Evolutionary conservation across 2,888 invertebrate species (phyloP), one percentile per base, ranked within the genome.

Genomic region (Microplitis deprimator): DNA sequence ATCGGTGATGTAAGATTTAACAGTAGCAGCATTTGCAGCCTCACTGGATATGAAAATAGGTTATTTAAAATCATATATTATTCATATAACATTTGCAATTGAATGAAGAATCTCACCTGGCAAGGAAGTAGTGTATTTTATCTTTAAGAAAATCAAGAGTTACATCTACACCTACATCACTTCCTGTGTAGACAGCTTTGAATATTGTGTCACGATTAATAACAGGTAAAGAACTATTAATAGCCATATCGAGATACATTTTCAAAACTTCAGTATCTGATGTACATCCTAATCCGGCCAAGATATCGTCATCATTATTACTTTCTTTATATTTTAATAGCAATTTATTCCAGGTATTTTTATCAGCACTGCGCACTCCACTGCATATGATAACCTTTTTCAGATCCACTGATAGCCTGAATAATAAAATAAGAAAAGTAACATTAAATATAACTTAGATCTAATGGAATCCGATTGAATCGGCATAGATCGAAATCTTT

Each of bases 371-470:
- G 7, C 74, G 77, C 8, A 92, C 85, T 1, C 90, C 92, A 10
- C 87, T 87, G 82, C 92, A 92, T 82, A 91, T 91, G 3, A 91
- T 90, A 1, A 88, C 83, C 0, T 83, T 80, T 78, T 90, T 88
- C 62, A 92, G 79, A 78, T 91, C 90, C 1, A 90, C 88, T 16
- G 91, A 87, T 41, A 92, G 89, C 29, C 92, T 92, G 84, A 16
- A 82, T 82, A 59, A 59, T 5, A n/a, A 20, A 29, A 60, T 62
- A 6, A 38, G 0, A 29, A 16, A 29, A 29, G 20, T 29, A 4
- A 4, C 29, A 4, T 29, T 29, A 29, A 29, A 29, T 29, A 4
- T 29, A 2, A 20, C 29, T 29, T 29, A 29, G 29, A 3, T 29
- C 29, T 29, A 29, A 29, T 29, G 29, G 3, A 29, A 29, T 29